Conservation (phyloP, 2,888 invertebrate species). For the Abscondita cerata region DNA sequence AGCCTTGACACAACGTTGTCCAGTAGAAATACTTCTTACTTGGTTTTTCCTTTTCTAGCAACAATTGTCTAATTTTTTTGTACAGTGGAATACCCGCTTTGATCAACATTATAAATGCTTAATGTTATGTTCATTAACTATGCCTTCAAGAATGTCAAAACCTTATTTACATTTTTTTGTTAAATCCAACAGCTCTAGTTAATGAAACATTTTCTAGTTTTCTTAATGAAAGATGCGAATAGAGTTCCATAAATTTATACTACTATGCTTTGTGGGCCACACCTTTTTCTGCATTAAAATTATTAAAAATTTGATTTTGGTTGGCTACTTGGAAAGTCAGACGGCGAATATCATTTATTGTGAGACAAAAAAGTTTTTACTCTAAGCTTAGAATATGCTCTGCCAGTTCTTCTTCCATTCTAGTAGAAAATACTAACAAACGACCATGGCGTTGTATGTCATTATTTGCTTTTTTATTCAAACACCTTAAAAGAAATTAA, state of each 20-base stretch:
- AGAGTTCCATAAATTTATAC: slow-evolving; percentile 14
- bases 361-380: slow-evolving; percentile 29
- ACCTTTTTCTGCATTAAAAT: slow-evolving; percentile 24
- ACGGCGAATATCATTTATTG: slow-evolving; percentile 4
- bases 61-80: too few relatives aligned
- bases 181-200: too few relatives aligned
- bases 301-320: slow-evolving; percentile 24
- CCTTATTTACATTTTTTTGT: neutral
- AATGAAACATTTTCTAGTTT: too few relatives aligned
- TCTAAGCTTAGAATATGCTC: slow-evolving; percentile 33
- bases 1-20: too few relatives aligned
- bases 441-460: slow-evolving; percentile 23
- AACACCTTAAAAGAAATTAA: slow-evolving; percentile 26
- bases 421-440: slow-evolving; percentile 15
- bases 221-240: neutral
- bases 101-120: too few relatives aligned
- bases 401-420: slow-evolving; percentile 34
- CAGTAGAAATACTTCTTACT: too few relatives aligned
- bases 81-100: too few relatives aligned
- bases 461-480: slow-evolving; percentile 35
- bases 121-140: too few relatives aligned
- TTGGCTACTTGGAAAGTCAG: slow-evolving; percentile 30
- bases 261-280: slow-evolving; percentile 28
- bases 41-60: too few relatives aligned
- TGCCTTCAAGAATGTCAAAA: too few relatives aligned